These are phyloP conservation scores for Psix sp. DNA, from an alignment of 1,140 invertebrate species.

Conservation along the genomic window DNA sequence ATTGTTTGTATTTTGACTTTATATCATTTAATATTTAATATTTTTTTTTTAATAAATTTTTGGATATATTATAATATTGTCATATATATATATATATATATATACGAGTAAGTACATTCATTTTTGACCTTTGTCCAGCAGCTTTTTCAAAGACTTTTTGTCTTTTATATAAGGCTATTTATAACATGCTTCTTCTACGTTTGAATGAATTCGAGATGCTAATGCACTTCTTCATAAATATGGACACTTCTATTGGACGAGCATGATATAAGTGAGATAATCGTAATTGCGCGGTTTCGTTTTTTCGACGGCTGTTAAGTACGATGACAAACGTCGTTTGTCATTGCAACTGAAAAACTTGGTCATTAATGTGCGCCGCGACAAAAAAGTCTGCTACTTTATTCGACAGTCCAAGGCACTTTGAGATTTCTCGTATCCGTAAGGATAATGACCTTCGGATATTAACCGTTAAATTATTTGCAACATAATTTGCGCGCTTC, in stretches of 20 bases:
- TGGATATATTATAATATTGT: too few relatives aligned
- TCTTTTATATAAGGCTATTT: slow-evolving; percentile 5
- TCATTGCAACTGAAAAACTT: slow-evolving; percentile 34
- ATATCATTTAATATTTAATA: too few relatives aligned
- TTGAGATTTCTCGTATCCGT: slow-evolving; percentile 34
- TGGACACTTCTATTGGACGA: slow-evolving; percentile 17
- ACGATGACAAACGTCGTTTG: slow-evolving; percentile 38
- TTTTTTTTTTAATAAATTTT: too few relatives aligned
- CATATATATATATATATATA: too few relatives aligned
- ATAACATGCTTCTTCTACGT: slow-evolving; percentile 32
- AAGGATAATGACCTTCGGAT: slow-evolving; percentile 40
- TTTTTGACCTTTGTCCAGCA: not conserved
- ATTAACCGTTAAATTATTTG: slow-evolving; percentile 45
- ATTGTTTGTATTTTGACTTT: too few relatives aligned
- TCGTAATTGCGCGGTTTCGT: slow-evolving; percentile 28
- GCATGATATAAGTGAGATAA: slow-evolving; percentile 36
- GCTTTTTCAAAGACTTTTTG: slow-evolving; percentile 11
- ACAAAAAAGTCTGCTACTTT: slow-evolving; percentile 22
- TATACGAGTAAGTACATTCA: too few relatives aligned
- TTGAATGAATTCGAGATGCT: slow-evolving; percentile 41
- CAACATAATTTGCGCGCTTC: slow-evolving; percentile 19
- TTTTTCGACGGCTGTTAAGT: slow-evolving; percentile 21
- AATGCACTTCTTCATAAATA: slow-evolving; percentile 40
- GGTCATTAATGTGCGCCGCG: slow-evolving; percentile 2
- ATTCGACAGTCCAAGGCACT: slow-evolving; percentile 33